Evolutionary conservation across 1,140 invertebrate species (phyloP).

Genomic region (Rhagoletis zephyria): DNA sequence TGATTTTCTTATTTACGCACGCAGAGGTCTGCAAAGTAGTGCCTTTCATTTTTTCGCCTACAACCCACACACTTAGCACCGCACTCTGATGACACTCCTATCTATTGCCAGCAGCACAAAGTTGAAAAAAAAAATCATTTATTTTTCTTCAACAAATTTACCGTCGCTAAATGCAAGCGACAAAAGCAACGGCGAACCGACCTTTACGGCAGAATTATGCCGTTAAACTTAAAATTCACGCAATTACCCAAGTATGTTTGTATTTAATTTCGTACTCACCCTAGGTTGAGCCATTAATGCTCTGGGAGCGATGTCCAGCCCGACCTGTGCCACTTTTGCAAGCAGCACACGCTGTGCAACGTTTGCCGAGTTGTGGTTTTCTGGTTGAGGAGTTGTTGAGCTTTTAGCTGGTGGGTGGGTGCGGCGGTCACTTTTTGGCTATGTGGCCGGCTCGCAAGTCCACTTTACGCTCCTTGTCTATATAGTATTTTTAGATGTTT

Average conservation of each 20-base stretch:
- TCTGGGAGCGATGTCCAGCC: conserved; percentile 74
- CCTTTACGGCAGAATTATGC: no score
- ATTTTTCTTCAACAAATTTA: not conserved
- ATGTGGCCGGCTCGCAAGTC: conserved; percentile 35
- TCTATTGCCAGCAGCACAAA: no score
- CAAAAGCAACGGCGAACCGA: not conserved
- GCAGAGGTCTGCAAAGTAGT: no score
- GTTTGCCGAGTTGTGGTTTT: conserved; percentile 62
- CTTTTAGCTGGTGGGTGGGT: conserved; percentile 11
- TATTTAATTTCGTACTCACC: conserved; percentile 64
- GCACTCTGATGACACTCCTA: no score
- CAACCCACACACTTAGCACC: no score
- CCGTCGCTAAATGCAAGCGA: conserved; percentile 10
- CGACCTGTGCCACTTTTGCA: conserved; percentile 74
- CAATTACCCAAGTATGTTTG: no score
- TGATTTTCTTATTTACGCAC: no score
- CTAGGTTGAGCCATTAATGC: conserved; percentile 74
- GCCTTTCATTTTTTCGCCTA: no score
- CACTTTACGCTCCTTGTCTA: not conserved
- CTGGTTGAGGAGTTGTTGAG: not conserved
- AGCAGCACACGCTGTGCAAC: conserved; percentile 63
- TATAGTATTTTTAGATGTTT: not conserved
- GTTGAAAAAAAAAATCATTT: no score
- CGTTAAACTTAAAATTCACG: no score
- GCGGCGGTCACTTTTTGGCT: conserved; percentile 55